phyloP scores from a whole-genome alignment of 1,140 invertebrate genomes.

The Catajapyx aquilonaris region DNA sequence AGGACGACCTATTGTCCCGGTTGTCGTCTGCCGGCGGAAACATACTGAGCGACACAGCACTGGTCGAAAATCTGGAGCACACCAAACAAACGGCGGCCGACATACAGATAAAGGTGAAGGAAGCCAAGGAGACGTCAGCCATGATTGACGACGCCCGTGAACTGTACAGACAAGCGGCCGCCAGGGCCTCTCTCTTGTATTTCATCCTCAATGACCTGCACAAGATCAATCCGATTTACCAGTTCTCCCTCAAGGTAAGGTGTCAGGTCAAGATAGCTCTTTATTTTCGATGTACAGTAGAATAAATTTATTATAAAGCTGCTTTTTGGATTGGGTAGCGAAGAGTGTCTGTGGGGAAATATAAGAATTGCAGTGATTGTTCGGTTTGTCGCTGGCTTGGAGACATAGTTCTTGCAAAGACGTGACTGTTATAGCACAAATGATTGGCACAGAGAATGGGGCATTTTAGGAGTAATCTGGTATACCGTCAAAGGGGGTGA shows the following conservation, averaged over 20 bases:
- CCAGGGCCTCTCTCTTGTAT: conserved; percentile 76
- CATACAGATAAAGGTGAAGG: conserved; percentile 62
- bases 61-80: conserved; percentile 90
- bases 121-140: conserved; percentile 71
- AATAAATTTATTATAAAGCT: no score
- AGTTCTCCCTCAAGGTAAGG: conserved; percentile 89
- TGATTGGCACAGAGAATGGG: no score
- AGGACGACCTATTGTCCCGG: conserved; percentile 75
- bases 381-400: no score
- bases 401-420: no score
- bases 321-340: no score
- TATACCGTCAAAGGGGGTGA: no score
- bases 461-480: no score
- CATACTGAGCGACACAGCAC: conserved; percentile 68
- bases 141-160: conserved; percentile 86
- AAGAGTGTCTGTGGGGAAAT: no score
- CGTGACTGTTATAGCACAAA: no score
- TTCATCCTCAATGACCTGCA: conserved; percentile 93
- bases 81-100: conserved; percentile 88
- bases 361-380: no score
- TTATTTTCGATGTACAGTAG: no score
- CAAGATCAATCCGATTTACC: conserved; percentile 93
- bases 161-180: conserved; percentile 76
- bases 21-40: conserved; percentile 81
- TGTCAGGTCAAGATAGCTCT: no score